Base-by-base conservation (phyloP, 2,888 invertebrate species). In the Subacronicta megacephala region DNA sequence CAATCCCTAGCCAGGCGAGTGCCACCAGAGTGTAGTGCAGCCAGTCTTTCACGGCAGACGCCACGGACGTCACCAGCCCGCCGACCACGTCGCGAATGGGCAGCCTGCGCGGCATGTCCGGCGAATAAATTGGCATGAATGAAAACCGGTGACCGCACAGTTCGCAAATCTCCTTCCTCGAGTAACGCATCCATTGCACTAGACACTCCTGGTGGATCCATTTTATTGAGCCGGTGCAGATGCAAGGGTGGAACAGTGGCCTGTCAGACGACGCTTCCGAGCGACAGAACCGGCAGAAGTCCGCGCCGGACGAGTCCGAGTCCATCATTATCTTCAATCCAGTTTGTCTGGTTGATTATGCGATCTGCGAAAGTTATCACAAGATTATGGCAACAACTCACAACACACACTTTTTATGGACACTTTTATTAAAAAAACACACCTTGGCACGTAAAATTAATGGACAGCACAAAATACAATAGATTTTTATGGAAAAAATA, bases 151-250 rank as follows among this genome's bases (percentile, higher is more conserved):
- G 98, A 63, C 99, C 98, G 90, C 99, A 99, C 69, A 99, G 93
- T 90, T 99, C 99, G 94, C 99, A 99, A 86, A 98, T 99, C 90
- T 99, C 99, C 93, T 99, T 99, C 75, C 99, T 96, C 64, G 99
- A 99, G 90, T 99, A 99, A 70, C 99, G 97, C 96, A 99, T 98
- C 99, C 99, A 99, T 94, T 99, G 99, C 80, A 99, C 97, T 65
- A 99, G 95, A 91, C 99, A 99, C 86, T 99, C 99, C 90, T 99
- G 99, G 92, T 99, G 99, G 61, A 99, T 99, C 96, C 98, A 99
- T 94, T 99, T 99, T 78, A 99, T 99, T 78, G 99, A 99, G 50
- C 99, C 99, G 20, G 99, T 99, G 88, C 99, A 99, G 52, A 99
- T 98, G 90, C 99, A 99, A 0, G 99, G 99, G 92, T 99, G 99